A percentile compares a stretch with the other conserved stretches of the same genome.
Evolutionary conservation across 2,797 vertebrate genomes (phyloP).

Genomic region (Poecilia gillii): DNA sequence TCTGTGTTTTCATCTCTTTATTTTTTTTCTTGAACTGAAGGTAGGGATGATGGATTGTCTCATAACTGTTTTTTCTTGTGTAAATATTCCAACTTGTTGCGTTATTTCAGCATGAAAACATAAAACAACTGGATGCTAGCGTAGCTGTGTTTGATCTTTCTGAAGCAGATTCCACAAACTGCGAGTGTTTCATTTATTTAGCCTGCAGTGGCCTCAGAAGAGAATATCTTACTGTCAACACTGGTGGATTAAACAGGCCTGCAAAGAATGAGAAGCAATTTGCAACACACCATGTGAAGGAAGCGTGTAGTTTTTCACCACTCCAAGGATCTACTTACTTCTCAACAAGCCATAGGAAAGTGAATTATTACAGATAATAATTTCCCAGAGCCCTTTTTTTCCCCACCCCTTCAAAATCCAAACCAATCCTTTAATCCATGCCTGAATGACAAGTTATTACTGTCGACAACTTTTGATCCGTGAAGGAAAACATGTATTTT

Average conservation of each 20-base stretch:
- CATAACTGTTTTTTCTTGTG: background rate
- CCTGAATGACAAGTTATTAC: background rate
- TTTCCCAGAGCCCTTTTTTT: background rate
- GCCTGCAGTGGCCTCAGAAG: background rate
- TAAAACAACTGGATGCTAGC: background rate
- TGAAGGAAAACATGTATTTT: background rate
- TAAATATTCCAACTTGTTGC: background rate
- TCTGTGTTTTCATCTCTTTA: background rate
- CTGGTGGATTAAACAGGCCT: background rate
- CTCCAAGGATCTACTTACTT: background rate
- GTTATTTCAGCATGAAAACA: background rate
- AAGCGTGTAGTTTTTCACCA: background rate
- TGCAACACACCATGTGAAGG: background rate
- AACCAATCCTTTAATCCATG: background rate
- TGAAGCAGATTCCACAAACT: background rate
- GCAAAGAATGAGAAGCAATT: background rate
- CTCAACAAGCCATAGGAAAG: background rate
- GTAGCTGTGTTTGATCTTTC: background rate
- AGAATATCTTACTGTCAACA: background rate
- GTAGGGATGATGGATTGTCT: background rate
- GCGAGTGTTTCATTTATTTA: background rate
- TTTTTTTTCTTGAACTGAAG: background rate
- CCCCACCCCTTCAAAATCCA: background rate
- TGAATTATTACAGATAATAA: background rate
- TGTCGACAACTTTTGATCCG: background rate